Evolutionary conservation across 2,797 vertebrate species (phyloP), one percentile per base, ranked within the genome.

Genomic region (Denticeps clupeoides): DNA sequence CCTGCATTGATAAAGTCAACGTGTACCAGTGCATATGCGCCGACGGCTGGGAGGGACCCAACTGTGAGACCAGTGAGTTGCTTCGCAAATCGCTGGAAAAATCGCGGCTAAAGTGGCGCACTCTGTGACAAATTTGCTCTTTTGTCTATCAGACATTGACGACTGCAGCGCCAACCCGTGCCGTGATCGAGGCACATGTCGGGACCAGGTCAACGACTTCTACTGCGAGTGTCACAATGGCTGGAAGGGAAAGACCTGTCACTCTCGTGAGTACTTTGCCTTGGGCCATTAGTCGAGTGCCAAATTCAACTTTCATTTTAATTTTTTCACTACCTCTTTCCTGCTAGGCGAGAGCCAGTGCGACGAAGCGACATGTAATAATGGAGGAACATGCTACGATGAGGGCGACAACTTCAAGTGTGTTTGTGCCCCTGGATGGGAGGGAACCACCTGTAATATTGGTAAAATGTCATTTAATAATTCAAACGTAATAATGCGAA

Each of bases 191-290:
- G 95, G 95, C 59, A 88, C 87, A 1, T 99, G 95, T 68, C 87
- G 87, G 37, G 95, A 99, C 84, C 84, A 99, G 82, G 90, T 98
- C 77, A 97, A 91, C 0, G 95, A 99, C 74, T 99, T 98, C 65
- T 95, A 91, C 72, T 99, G 95, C 61, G 91, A 97, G 75, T 99
- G 95, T 63, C 89, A 91, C 82, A 97, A 96, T n/a, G 93, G 91
- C 51, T 99, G 94, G 95, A 99, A 99, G 86, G 95, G 95, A 62
- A 99, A 99, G 80, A 99, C 93, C 1, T 99, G 95, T 80, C 91
- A 92, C 74, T 99, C 95, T 38, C 89, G 95, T 99, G 87, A 90
- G 93, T 81, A 18, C 40, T 38, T 22, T 25, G 19, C 23, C 23
- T 21, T 48, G 26, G 3, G 23, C n/a, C 11, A 33, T 5, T 7